phyloP scores from a whole-genome alignment of 2,888 invertebrate genomes.

The Deladenus siricidicola region DNA sequence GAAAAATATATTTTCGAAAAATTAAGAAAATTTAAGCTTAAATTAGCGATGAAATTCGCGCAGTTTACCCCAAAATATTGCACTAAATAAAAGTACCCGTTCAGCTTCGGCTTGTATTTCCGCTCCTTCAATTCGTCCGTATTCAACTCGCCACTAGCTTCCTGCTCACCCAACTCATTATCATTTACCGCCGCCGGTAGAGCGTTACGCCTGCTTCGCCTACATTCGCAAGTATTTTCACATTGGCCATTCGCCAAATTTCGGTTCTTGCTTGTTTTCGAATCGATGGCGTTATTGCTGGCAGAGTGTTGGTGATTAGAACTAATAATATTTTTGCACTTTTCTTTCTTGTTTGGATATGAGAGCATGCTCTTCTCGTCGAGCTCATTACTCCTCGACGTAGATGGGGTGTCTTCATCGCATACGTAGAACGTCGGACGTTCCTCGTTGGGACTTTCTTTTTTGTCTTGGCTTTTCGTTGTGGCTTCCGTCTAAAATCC shows the following conservation, averaged over 20 bases:
- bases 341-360: neutral
- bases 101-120: too few relatives aligned
- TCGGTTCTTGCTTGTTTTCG: neutral
- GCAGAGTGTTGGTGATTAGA: neutral
- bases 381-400: neutral
- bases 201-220: neutral
- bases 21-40: too few relatives aligned
- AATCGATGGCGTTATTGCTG: neutral
- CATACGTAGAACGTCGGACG: neutral
- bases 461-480: too few relatives aligned
- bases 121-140: too few relatives aligned
- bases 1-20: too few relatives aligned
- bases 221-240: neutral
- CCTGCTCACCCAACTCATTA: too few relatives aligned
- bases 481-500: neutral
- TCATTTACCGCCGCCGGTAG: too few relatives aligned
- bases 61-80: too few relatives aligned
- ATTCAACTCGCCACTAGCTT: too few relatives aligned
- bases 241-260: neutral
- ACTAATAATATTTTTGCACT: too few relatives aligned
- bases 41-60: too few relatives aligned
- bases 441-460: neutral
- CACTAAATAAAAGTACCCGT: too few relatives aligned
- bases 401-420: neutral
- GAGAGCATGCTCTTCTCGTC: neutral